These are phyloP conservation scores for Zonitis immaculata DNA, from an alignment of 2,888 invertebrate genomes.

Conservation along the genomic window DNA sequence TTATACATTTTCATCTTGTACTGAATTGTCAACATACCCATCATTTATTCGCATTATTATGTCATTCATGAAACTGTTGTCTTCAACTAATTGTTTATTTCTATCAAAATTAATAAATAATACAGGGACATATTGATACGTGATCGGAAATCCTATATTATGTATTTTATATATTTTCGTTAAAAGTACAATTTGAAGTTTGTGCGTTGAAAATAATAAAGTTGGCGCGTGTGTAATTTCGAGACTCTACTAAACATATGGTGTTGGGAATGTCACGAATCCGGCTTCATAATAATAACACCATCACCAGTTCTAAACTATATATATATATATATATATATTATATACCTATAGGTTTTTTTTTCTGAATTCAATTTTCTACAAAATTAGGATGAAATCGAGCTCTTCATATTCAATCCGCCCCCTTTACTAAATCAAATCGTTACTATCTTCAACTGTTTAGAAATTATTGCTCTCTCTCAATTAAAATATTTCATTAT, in stretches of 20 bases:
- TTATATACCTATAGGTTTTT: no score
- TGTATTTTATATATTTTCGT: neutral
- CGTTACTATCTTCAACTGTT: constrained; percentile 2
- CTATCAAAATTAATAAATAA: neutral
- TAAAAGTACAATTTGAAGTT: constrained; percentile 16
- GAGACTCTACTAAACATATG: constrained; percentile 5
- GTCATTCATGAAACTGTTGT: neutral
- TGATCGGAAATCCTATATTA: constrained; percentile 1
- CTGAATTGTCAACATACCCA: neutral
- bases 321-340: no score
- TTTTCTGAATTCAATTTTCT: no score
- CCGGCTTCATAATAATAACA: no score
- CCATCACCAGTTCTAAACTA: no score
- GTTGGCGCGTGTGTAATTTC: constrained; percentile 15
- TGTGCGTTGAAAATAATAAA: constrained; percentile 21
- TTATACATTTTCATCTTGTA: constrained; percentile 7
- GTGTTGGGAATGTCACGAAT: constrained; percentile 14
- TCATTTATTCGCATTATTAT: neutral
- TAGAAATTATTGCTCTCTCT: no score
- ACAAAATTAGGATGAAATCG: no score
- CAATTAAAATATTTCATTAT: no score
- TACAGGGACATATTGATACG: neutral
- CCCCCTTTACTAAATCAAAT: neutral
- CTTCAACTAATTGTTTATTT: neutral
- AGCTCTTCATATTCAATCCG: no score